Conservation (phyloP, 2,797 vertebrate species). For the Gouania willdenowi region DNA sequence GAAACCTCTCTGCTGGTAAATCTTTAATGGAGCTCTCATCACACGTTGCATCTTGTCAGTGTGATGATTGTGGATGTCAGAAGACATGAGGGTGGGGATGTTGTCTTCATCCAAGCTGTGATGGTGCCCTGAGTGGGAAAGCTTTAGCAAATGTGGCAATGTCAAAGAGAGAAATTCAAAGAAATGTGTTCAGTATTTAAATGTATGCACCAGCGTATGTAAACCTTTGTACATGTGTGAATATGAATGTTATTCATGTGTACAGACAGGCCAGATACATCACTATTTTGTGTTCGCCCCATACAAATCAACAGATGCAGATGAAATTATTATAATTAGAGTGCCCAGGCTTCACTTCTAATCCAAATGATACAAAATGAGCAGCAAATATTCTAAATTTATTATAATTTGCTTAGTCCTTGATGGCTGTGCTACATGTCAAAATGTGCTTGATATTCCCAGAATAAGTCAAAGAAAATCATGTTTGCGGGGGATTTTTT, state of each 20-base stretch:
- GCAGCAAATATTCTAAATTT: conserved; percentile 15
- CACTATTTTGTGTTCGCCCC: conserved; percentile 8
- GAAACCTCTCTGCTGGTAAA: conserved; percentile 53
- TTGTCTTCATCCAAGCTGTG: conserved; percentile 60
- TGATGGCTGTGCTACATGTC: too few species aligned
- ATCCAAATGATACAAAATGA: conserved; percentile 1
- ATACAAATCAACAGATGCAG: conserved; percentile 18
- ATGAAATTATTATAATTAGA: conserved; percentile 35
- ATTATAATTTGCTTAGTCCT: conserved; percentile 26
- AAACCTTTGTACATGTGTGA: too few species aligned
- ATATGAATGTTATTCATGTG: too few species aligned
- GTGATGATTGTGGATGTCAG: conserved; percentile 29
- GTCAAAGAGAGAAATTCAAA: conserved; percentile 22
- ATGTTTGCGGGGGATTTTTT: too few species aligned
- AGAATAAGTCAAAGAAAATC: too few species aligned
- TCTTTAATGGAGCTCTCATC: conserved; percentile 53
- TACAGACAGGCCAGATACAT: background rate
- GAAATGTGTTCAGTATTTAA: conserved; percentile 1
- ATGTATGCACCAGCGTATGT: too few species aligned
- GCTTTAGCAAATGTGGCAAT: conserved; percentile 38
- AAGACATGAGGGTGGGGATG: conserved; percentile 35
- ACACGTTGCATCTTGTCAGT: conserved; percentile 22
- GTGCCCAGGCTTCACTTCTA: conserved; percentile 4
- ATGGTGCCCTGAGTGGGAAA: conserved; percentile 10
- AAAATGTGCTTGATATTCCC: too few species aligned